These are phyloP conservation scores for Argentina silus DNA, from an alignment of 2,797 vertebrate species.

Conservation along the genomic window DNA sequence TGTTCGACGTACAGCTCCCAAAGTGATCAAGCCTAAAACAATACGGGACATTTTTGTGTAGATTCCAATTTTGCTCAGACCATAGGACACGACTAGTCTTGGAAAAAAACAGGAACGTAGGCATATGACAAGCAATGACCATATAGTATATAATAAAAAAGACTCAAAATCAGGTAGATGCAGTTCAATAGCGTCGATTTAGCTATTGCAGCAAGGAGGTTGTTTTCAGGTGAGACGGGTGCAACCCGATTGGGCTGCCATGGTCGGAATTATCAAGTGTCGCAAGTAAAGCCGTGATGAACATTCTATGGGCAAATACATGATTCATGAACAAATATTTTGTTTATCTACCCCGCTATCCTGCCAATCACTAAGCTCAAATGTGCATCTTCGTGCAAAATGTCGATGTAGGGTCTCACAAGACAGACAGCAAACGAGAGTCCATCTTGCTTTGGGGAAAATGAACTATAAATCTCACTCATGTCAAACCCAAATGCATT, in stretches of 20 bases:
- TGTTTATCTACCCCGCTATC: slow-evolving; percentile 17
- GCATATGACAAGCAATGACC: slow-evolving; percentile 40
- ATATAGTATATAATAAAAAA: slow-evolving; percentile 43
- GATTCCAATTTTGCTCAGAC: slow-evolving; percentile 18
- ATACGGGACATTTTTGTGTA: slow-evolving; percentile 64
- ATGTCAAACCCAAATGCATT: slow-evolving; percentile 83
- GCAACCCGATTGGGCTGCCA: slow-evolving; percentile 60
- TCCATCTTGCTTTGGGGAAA: slow-evolving; percentile 95
- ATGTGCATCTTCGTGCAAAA: slow-evolving; percentile 89
- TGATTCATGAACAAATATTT: slow-evolving; percentile 14
- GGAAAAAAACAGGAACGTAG: slow-evolving; percentile 22
- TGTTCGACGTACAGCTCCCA: slow-evolving; percentile 29
- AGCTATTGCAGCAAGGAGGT: slow-evolving; percentile 53
- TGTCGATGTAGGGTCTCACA: slow-evolving; percentile 91
- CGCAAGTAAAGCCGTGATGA: slow-evolving; percentile 40
- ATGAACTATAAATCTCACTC: slow-evolving; percentile 85
- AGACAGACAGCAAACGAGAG: slow-evolving; percentile 89
- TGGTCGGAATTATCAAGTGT: slow-evolving; percentile 41
- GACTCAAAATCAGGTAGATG: slow-evolving; percentile 19
- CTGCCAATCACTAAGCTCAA: slow-evolving; percentile 34
- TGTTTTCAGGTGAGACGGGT: slow-evolving; percentile 81
- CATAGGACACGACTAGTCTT: slow-evolving; percentile 4
- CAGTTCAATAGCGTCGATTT: slow-evolving; percentile 33
- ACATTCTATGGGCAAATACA: slow-evolving; percentile 38
- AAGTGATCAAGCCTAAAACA: slow-evolving; percentile 46